phyloP scores from a whole-genome alignment of 2,888 invertebrate species.

The Pseudococcus jackbeardsleyi region DNA sequence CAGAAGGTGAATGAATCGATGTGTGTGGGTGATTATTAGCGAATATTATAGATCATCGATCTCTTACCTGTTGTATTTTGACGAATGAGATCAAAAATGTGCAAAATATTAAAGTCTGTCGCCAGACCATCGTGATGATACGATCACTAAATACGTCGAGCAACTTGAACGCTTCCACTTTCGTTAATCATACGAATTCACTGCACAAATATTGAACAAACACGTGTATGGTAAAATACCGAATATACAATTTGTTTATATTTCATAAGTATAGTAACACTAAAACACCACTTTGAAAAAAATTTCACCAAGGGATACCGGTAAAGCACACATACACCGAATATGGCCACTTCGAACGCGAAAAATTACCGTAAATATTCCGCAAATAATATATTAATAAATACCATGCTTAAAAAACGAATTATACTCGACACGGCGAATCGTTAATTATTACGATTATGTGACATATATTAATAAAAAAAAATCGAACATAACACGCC shows the following conservation, averaged over 20 bases:
- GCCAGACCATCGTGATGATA: constrained; percentile 63
- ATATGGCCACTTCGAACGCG: background rate
- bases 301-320: constrained; percentile 15
- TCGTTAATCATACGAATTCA: background rate
- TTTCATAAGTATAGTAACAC: constrained; percentile 48
- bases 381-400: constrained; percentile 8
- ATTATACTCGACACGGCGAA: background rate
- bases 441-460: constrained; percentile 50
- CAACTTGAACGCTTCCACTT: constrained; percentile 61
- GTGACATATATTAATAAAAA: constrained; percentile 48
- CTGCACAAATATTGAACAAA: constrained; percentile 40
- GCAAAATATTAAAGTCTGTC: constrained; percentile 57
- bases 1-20: background rate
- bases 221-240: constrained; percentile 12
- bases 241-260: constrained; percentile 38
- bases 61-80: constrained; percentile 61
- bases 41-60: background rate
- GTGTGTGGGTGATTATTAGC: background rate
- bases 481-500: constrained; percentile 43
- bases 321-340: constrained; percentile 42
- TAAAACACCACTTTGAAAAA: constrained; percentile 33
- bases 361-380: constrained; percentile 48
- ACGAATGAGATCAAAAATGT: constrained; percentile 36
- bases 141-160: constrained; percentile 55
- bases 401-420: constrained; percentile 35